Evolutionary conservation across 2,888 invertebrate genomes (phyloP), one percentile per base, ranked within the genome.

Genomic region (Sarcophaga variegata): DNA sequence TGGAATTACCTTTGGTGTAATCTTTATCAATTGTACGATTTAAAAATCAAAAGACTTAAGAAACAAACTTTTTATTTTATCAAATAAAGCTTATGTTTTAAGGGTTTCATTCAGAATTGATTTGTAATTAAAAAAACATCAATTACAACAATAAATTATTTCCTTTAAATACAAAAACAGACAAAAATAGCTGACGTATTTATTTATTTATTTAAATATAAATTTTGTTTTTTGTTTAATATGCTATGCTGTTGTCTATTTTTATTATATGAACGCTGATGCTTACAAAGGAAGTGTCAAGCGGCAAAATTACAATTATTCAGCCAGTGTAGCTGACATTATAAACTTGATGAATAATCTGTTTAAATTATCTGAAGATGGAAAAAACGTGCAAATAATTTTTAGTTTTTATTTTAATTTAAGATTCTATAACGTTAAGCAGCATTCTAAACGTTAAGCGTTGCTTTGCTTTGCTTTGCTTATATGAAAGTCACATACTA

Each of bases 341-440:
- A 14, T 22, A 67, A 74, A 72, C 62, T 49, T 66, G 17, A 12
- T 12, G 27, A 22, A 66, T 71, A 60, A 77, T 82, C 74, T 81
- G 60, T 59, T 59, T 60, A 27, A 82, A 71, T 77, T 66, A 83
- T 78, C 77, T 78, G 59, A 59, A 71, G 27, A 77, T 76, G 3
- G 3, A 47, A 64, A 64, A 82, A 82, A 78, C 77, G 83, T 83
- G 83, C 64, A 78, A 20, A 72, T 66, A 71, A 62, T 67, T 71
- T 62, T 49, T 47, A 45, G n/a, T n/a, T 12, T n/a, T 79, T 64
- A 14, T 37, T 63, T 64, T 47, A 20, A 76, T 76, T 76, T 64
- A 70, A 25, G 12, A 70, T 14, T 37, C 22, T 22, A 75, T 54
- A 59, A 37, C 3, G 20, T 45, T 6, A 22, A 14, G 54, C 22